These are phyloP conservation scores for Stegophylla sp. DNA, from an alignment of 2,888 invertebrate genomes.

Conservation along the genomic window DNA sequence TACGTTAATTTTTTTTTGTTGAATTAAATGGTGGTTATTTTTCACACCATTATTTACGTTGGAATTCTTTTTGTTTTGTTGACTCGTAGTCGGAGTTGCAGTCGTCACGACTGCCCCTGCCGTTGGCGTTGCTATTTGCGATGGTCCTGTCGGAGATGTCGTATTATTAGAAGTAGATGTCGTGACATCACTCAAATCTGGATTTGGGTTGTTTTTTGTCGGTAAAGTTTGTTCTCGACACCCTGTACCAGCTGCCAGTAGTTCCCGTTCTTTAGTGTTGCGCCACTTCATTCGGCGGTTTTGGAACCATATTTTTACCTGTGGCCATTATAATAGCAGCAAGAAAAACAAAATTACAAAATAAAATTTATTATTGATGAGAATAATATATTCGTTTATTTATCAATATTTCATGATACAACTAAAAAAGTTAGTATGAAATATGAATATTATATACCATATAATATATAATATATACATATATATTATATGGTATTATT, in stretches of 20 bases:
- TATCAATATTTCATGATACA: no score
- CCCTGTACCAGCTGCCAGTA: constrained; percentile 85
- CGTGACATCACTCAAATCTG: constrained; percentile 87
- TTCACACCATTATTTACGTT: background rate
- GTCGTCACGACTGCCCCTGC: background rate
- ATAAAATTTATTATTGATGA: no score
- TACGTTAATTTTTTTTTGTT: constrained; percentile 41
- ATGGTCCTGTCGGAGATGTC: background rate
- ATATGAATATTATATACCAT: no score
- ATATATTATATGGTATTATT: no score
- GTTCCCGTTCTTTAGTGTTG: constrained; percentile 94
- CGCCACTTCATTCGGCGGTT: constrained; percentile 99
- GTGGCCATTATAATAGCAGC: constrained; percentile 62
- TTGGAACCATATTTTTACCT: constrained; percentile 94
- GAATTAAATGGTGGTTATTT: constrained; percentile 5
- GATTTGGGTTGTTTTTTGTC: constrained; percentile 95
- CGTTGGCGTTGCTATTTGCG: background rate
- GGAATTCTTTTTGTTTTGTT: constrained; percentile 9
- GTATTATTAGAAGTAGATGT: constrained; percentile 12
- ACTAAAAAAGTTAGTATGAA: no score
- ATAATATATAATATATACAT: no score
- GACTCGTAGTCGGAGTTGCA: background rate
- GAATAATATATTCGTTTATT: no score
- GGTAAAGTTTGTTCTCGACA: constrained; percentile 94
- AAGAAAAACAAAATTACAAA: no score